Evolutionary conservation across 2,888 invertebrate species (phyloP).

Genomic region (Ceratothoa steindachneri): DNA sequence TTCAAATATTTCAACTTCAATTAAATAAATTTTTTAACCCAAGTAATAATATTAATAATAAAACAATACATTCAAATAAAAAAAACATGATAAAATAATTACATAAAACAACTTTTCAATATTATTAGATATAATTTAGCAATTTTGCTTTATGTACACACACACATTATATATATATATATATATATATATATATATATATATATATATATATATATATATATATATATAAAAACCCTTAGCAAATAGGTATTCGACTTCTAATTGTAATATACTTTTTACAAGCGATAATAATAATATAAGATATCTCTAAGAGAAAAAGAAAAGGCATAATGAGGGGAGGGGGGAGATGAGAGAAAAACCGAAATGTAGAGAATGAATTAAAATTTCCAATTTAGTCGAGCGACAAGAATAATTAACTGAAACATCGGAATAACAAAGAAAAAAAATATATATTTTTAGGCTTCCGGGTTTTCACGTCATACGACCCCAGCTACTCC

Average conservation of each 20-base stretch:
- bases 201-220: background rate
- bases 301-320: too few species aligned
- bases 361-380: too few species aligned
- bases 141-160: too few species aligned
- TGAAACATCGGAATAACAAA: background rate
- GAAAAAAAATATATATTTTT: background rate
- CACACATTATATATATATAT: too few species aligned
- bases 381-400: too few species aligned
- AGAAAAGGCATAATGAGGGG: too few species aligned
- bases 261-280: too few species aligned
- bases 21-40: background rate
- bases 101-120: background rate
- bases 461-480: too few species aligned
- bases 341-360: too few species aligned
- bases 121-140: background rate
- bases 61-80: background rate
- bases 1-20: too few species aligned
- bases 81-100: background rate
- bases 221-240: background rate
- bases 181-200: background rate
- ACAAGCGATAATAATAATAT: too few species aligned
- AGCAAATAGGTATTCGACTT: background rate
- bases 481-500: too few species aligned
- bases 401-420: conserved; percentile 3
- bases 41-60: background rate